Evolutionary conservation across 2,797 vertebrate species (phyloP), one percentile per base, ranked within the genome.

Genomic region (Aldrovandia affinis): DNA sequence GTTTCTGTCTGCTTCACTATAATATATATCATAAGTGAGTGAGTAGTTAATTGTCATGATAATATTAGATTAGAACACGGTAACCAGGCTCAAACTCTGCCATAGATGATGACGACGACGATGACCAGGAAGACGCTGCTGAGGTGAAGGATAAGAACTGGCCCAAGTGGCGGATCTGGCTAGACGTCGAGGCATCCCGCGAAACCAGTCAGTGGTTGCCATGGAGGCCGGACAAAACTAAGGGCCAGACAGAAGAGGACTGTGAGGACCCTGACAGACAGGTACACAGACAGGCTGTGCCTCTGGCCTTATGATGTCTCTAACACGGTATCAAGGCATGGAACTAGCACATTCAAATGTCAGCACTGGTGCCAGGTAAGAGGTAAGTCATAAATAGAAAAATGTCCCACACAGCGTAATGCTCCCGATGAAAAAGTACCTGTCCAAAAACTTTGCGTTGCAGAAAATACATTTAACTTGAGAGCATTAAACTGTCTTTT

Each of bases 191-290:
- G 91, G 88, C 92, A 0, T 95, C 95, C 57, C 97, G 98, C 30
- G 98, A 98, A 92, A 94, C 92, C 61, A 95, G 91, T 85, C 96
- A 99, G 8, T 99, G 97, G 97, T 90, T 97, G 88, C 98, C 98
- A 0, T 99, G 98, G 98, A 96, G 97, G 85, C 97, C 98, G 0
- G 98, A 99, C 87, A 97, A 96, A 91, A 85, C 90, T 70, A 98
- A 97, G 91, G 96, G 96, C 86, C 96, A 98, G 84, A 93, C 95
- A 0, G 97, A 97, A 82, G 98, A 99, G 65, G 98, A 99, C 89
- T 99, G 98, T 83, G 98, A 99, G 84, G 98, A 99, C 88, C 98
- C 98, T 0, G 98, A 99, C 93, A 96, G 98, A 94, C 98, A 99
- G 97, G 98, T 97, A 68, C 20, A 42, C 68, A 42, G 57, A 61